Evolutionary conservation across 2,113 vertebrate genomes (phyloP), one percentile per base, ranked within the genome.

Genomic region (Aegotheles bennettii): DNA sequence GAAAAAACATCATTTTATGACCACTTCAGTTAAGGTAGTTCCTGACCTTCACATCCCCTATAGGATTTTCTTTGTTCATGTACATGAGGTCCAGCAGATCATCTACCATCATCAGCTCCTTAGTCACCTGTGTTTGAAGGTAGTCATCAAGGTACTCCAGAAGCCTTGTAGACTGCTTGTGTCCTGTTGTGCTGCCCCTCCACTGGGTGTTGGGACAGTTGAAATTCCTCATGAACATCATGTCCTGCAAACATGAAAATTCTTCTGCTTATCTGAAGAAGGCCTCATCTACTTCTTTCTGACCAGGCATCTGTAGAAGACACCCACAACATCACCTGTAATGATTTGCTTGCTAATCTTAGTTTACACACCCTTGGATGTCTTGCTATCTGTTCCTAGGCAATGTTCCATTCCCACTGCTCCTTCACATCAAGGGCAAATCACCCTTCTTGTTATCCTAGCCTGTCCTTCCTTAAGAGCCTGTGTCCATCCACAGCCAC

Each of bases 271-370:
- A 3, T 20, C 45, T 57, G 33, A 65, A 73, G 43, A 25, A 61
- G 7, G 1, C 1, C 10, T 90, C 16, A 21, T 7, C 17, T 71
- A 20, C 10, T 79, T 71, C 25, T n/a, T 84, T 21, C 17, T 87
- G n/a, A 20, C 2, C 8, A 40, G 24, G 23, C 5, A 60, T 3
- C 38, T 10, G 4, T 42, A 81, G 6, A 11, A 78, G 16, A 4
- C 6, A 35, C 3, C 7, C 6, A 35, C 56, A 84, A 6, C 11
- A 31, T 2, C 15, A 26, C 2, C 5, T 2, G 0, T 29, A 16
- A 12, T 71, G 24, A 6, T 54, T 28, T 87, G 35, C 23, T n/a
- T n/a, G 24, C 2, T 54, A 28, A 16, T 24, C 24, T 47, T 29
- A 56, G 10, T 4, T 63, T 50, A 45, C 3, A n/a, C 0, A 2